Evolutionary conservation across 1,140 invertebrate species (phyloP).

Genomic region (Frieseomelitta varia): DNA sequence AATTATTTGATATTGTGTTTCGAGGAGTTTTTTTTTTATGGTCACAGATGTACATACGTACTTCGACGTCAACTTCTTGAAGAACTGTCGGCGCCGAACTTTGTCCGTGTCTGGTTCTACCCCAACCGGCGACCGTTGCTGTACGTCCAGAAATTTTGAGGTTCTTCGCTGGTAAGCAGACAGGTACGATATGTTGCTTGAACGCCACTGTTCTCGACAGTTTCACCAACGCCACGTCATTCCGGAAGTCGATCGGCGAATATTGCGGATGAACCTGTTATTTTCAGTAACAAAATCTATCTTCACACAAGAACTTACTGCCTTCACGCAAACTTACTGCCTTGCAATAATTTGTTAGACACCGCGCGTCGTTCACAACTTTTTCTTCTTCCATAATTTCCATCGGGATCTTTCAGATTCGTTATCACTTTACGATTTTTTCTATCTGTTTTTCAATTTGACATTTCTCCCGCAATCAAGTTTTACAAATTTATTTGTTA

Average conservation of each 20-base stretch:
- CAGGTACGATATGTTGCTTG: slow-evolving; percentile 94
- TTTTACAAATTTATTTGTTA: too few species aligned
- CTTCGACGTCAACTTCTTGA: slow-evolving; percentile 84
- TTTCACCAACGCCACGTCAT: slow-evolving; percentile 93
- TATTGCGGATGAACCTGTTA: slow-evolving; percentile 91
- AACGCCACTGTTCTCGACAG: slow-evolving; percentile 90
- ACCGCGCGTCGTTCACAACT: too few species aligned
- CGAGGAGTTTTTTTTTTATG: too few species aligned
- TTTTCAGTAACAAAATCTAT: not conserved
- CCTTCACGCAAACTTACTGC: too few species aligned
- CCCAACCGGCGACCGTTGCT: slow-evolving; percentile 95
- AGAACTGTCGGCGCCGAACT: slow-evolving; percentile 89
- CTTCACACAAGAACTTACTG: too few species aligned
- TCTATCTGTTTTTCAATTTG: too few species aligned
- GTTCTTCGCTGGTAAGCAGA: slow-evolving; percentile 89
- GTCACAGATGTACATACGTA: slow-evolving; percentile 48
- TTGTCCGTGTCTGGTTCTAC: slow-evolving; percentile 91
- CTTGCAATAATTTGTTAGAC: too few species aligned
- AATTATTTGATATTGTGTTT: too few species aligned
- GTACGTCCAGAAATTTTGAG: slow-evolving; percentile 91
- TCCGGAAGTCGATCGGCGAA: slow-evolving; percentile 93
- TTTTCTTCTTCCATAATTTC: too few species aligned
- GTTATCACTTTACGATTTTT: not conserved
- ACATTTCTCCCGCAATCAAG: too few species aligned
- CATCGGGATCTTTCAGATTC: too few species aligned